Evolutionary conservation across 1,140 invertebrate species (phyloP).

Genomic region (Leptonema lineaticorne): DNA sequence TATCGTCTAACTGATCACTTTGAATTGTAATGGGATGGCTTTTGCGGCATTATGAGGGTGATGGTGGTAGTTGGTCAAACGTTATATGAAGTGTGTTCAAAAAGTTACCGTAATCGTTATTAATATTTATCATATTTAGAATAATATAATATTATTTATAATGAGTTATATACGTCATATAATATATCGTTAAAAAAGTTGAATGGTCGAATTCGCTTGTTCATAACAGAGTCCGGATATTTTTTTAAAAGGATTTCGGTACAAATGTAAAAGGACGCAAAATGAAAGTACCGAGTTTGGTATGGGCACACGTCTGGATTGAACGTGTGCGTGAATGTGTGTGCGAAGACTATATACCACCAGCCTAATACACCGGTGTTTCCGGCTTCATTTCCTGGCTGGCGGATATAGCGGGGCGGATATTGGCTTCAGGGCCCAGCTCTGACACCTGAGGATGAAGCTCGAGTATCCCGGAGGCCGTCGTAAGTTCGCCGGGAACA

Average conservation of each 20-base stretch:
- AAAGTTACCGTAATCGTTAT: too few relatives aligned
- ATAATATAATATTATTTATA: too few relatives aligned
- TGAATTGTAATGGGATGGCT: neutral
- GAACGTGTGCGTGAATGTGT: neutral
- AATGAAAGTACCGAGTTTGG: too few relatives aligned
- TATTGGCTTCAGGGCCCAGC: conserved; percentile 59
- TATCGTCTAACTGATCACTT: neutral
- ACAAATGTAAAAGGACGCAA: too few relatives aligned
- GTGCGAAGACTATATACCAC: conserved; percentile 30
- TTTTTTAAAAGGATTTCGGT: too few relatives aligned
- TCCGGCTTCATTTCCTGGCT: conserved; percentile 58
- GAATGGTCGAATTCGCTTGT: too few relatives aligned
- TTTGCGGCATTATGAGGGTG: neutral
- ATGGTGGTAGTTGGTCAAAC: neutral
- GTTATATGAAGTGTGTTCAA: too few relatives aligned
- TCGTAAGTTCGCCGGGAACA: neutral
- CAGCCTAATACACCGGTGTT: conserved; percentile 59
- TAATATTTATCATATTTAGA: too few relatives aligned
- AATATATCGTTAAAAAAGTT: too few relatives aligned
- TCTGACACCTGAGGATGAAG: conserved; percentile 45
- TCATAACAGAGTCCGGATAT: too few relatives aligned
- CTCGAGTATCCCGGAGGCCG: neutral
- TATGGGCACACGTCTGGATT: neutral
- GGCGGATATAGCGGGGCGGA: conserved; percentile 48
- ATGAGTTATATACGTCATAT: too few relatives aligned